Conservation (phyloP, 2,113 vertebrate genomes). For the Genyomyrus donnyi region DNA sequence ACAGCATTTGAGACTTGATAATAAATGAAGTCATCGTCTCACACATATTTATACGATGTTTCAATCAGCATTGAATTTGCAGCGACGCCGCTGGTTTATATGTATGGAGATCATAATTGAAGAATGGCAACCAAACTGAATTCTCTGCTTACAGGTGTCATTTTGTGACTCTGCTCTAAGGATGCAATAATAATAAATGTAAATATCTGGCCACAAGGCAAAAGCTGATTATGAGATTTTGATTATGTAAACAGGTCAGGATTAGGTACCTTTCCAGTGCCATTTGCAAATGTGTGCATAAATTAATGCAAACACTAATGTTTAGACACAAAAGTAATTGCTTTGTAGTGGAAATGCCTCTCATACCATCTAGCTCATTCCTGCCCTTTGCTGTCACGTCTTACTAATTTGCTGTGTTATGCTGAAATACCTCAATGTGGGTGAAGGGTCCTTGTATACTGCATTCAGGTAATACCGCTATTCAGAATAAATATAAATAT, state of each 20-base stretch:
- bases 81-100: not conserved
- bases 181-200: not conserved
- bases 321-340: not conserved
- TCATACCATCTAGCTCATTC: not conserved
- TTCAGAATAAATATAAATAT: not conserved
- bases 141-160: not conserved
- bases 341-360: not conserved
- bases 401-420: not conserved
- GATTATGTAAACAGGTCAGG: not conserved
- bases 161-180: not conserved
- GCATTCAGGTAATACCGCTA: not conserved
- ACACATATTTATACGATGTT: not conserved
- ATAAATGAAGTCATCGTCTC: not conserved
- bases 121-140: not conserved
- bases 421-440: not conserved
- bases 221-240: not conserved
- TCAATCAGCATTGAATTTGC: not conserved
- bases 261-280: not conserved
- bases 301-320: not conserved
- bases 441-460: not conserved
- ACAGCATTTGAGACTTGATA: not conserved
- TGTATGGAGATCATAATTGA: not conserved
- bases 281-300: not conserved
- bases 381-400: not conserved
- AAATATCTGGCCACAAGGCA: not conserved